Percentiles rank a stretch among this genome's conserved stretches.
Conservation (phyloP, 2,797 vertebrate genomes). For the Pteropus rufus region DNA sequence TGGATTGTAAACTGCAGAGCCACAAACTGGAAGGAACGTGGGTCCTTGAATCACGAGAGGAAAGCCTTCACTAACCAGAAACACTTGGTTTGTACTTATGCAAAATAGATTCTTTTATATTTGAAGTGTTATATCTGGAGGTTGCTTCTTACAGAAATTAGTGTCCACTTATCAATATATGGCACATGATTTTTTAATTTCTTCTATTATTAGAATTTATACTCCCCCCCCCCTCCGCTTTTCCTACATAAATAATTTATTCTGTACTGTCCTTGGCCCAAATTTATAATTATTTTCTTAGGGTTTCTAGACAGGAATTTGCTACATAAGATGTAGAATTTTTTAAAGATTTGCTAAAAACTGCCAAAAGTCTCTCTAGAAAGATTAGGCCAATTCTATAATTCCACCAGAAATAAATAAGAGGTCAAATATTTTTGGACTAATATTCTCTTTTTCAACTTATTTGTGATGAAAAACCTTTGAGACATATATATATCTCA, state of each 20-base stretch:
- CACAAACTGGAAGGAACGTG: neutral
- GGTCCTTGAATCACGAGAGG: neutral
- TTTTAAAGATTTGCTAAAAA: neutral
- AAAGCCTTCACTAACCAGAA: neutral
- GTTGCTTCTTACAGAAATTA: neutral
- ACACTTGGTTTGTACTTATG: neutral
- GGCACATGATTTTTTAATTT: neutral
- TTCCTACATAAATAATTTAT: neutral
- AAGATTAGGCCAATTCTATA: neutral
- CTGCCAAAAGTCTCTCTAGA: neutral
- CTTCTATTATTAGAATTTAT: neutral
- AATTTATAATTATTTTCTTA: neutral
- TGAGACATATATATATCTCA: neutral
- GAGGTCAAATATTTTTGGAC: neutral
- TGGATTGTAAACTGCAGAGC: neutral
- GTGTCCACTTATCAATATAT: neutral
- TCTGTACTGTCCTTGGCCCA: neutral
- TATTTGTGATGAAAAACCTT: neutral
- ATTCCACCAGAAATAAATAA: neutral
- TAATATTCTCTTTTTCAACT: neutral
- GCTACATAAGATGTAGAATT: neutral
- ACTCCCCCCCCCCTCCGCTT: neutral
- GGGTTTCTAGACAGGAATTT: neutral
- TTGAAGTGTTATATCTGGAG: neutral
- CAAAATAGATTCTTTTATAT: neutral